Conservation (phyloP, 53 echinoderm and acorn worm species). For the Paracentrotus lividus region DNA sequence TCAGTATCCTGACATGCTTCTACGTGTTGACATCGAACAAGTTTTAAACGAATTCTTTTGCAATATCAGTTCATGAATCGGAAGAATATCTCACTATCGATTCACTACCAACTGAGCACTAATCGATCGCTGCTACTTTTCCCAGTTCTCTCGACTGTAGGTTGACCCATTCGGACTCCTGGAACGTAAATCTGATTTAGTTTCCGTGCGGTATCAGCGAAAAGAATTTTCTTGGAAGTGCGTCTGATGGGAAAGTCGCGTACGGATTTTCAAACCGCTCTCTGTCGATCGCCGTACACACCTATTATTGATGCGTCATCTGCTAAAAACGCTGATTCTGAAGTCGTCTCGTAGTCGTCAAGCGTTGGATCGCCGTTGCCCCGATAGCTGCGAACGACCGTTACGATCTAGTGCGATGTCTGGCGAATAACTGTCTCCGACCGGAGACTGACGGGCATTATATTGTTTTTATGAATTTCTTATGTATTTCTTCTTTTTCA, state of each 20-base stretch:
- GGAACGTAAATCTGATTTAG: conserved; percentile 51
- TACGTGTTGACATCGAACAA: too few species aligned
- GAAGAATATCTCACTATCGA: not conserved
- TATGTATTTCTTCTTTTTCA: too few species aligned
- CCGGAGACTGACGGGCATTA: not conserved
- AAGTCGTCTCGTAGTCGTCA: not conserved
- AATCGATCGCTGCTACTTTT: conserved; percentile 17
- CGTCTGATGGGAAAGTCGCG: not conserved
- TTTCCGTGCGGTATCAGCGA: conserved; percentile 32
- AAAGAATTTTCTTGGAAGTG: conserved; percentile 16
- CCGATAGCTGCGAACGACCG: not conserved
- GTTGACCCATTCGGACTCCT: conserved; percentile 13
- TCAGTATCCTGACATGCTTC: too few species aligned
- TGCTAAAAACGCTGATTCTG: conserved; percentile 1
- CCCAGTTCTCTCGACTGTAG: not conserved
- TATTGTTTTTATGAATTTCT: too few species aligned
- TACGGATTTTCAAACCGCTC: conserved; percentile 55
- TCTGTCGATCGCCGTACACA: conserved; percentile 30
- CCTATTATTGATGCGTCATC: conserved; percentile 17
- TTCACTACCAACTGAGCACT: conserved; percentile 22
- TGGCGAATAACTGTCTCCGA: not conserved
- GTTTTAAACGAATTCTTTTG: too few species aligned
- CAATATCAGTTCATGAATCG: not conserved
- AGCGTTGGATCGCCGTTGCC: too few species aligned
- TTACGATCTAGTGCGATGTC: conserved; percentile 20